Base-by-base conservation (phyloP, 37 sponge, comb jelly and placozoan species). In the Petrosia ficiformis region DNA sequence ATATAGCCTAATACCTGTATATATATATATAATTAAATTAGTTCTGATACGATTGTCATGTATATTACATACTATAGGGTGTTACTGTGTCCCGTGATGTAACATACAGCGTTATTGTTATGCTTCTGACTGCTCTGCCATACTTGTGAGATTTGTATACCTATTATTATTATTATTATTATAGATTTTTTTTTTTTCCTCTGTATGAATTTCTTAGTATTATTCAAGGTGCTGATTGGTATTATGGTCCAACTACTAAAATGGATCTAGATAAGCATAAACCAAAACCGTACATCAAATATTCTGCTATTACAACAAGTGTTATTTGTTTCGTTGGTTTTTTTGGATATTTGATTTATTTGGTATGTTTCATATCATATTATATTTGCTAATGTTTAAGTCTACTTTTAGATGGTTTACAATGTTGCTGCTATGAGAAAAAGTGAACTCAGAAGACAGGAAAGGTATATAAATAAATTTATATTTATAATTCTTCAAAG, bases 211-310 rank as follows among this genome's bases (percentile, higher is more conserved):
- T 22, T 40, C 26, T 22, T 44, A 91, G 92, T 40, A 80, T 94
- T 65, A 88, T 95, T 3, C 96, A 95, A 73, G 89, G 92, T 29
- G 89, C 96, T 73, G 96, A 92, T 76, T 95, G 96, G 96, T 65
- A 81, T 57, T 94, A 44, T 41, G 94, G 93, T 19, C 80, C 93
- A 0, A 74, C 80, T 16, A 86, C 39, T 0, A 42, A 42, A 2
- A 41, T 31, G 57, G 21, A 16, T 65, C 34, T 19, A 54, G 31
- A 38, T 38, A 74, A 1, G 4, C 41, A 21, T 61, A 61, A 61
- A 5, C 28, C 63, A 6, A 8, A 48, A 14, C 6, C 41, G 10
- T 93, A 93, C 42, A 77, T 88, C 52, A 85, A 43, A 67, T 71
- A 85, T 58, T 65, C 77, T 34, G 72, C 94, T 19, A 85, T 93